Evolutionary conservation across 2,888 invertebrate genomes (phyloP).

Genomic region (Sesamia inferens): DNA sequence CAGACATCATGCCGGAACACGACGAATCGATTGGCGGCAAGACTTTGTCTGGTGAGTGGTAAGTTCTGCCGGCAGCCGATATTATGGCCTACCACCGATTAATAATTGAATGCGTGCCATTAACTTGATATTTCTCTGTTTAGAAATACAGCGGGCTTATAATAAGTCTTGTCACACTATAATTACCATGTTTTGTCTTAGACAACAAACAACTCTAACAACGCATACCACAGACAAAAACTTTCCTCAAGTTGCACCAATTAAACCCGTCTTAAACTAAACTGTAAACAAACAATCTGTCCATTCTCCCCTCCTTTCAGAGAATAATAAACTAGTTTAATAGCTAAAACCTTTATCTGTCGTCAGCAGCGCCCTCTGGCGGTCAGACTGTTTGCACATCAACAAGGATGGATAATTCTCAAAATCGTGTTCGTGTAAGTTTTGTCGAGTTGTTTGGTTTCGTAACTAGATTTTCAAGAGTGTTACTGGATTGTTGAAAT

Average conservation of each 20-base stretch:
- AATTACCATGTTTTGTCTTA: not conserved
- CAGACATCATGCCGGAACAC: no score
- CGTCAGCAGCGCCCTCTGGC: constrained; percentile 56
- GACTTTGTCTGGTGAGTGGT: no score
- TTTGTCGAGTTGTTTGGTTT: constrained; percentile 19
- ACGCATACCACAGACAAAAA: constrained; percentile 6
- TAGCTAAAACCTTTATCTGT: constrained; percentile 61
- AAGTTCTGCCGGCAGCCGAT: no score
- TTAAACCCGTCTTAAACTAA: constrained; percentile 30
- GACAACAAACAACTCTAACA: not conserved
- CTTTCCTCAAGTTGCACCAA: constrained; percentile 20
- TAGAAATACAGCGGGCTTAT: not conserved
- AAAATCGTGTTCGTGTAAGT: constrained; percentile 42
- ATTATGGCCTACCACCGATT: no score
- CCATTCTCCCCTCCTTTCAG: constrained; percentile 41
- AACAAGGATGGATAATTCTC: constrained; percentile 21
- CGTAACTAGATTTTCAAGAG: constrained; percentile 15
- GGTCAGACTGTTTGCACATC: constrained; percentile 48
- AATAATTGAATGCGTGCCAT: no score
- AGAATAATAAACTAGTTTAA: constrained; percentile 63
- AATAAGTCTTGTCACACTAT: not conserved
- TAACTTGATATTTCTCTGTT: not conserved
- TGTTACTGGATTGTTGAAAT: constrained; percentile 11
- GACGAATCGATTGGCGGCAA: no score
- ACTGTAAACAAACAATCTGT: constrained; percentile 62